Percentiles rank a stretch among this genome's conserved stretches.
phyloP scores from a whole-genome alignment of 2,797 vertebrate species.

The Etheostoma nigrum region DNA sequence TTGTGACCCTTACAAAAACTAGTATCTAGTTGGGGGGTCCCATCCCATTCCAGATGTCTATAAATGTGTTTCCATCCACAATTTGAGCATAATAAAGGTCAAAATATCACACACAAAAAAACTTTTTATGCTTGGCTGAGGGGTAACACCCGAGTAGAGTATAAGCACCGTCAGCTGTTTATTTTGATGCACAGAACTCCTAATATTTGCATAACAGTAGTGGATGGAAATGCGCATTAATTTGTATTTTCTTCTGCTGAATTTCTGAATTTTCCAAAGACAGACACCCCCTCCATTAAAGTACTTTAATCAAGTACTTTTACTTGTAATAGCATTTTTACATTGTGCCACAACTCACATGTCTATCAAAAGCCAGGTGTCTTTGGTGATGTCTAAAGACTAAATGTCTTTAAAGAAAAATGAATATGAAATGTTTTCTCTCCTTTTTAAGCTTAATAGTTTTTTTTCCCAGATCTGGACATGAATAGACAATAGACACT shows the following conservation, averaged over 20 bases:
- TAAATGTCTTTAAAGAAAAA: constrained; percentile 33
- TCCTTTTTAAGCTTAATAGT: constrained; percentile 30
- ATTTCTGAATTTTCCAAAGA: background rate
- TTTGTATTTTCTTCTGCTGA: background rate
- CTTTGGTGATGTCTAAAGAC: constrained; percentile 12
- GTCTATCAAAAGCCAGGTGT: constrained; percentile 18
- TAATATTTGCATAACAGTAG: background rate
- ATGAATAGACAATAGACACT: constrained; percentile 44
- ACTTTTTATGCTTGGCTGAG: no score
- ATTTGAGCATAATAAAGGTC: no score
- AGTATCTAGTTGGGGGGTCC: no score
- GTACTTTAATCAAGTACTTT: background rate
- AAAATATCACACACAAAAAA: no score
- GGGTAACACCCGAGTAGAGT: background rate
- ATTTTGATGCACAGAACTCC: background rate
- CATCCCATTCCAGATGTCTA: no score
- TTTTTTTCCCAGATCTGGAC: constrained; percentile 41
- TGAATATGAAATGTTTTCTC: constrained; percentile 49
- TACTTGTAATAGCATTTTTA: background rate
- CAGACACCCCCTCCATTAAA: background rate
- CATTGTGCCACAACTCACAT: background rate
- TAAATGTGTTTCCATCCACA: no score
- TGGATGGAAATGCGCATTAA: background rate
- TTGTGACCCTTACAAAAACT: background rate
- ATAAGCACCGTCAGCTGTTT: constrained; percentile 5